phyloP scores from a whole-genome alignment of 2,113 vertebrate genomes.

The Spea multiplicata region DNA sequence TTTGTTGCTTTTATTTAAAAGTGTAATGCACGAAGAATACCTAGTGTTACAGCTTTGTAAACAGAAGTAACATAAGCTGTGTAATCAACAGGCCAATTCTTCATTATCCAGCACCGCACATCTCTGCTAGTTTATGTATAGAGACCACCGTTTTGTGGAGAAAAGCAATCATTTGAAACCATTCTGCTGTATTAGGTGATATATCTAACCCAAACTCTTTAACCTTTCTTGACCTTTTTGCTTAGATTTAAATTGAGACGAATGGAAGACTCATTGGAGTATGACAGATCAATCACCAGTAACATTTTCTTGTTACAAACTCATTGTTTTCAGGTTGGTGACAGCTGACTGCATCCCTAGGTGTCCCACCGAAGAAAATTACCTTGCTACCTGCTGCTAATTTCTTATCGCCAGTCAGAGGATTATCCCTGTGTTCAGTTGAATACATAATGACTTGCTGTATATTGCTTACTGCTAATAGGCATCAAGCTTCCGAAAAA shows the following conservation, averaged over 20 bases:
- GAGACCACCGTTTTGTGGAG: neutral
- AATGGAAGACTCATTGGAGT: conserved; percentile 21
- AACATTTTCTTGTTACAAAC: conserved; percentile 16
- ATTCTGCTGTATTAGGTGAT: conserved; percentile 7
- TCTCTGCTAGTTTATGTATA: neutral
- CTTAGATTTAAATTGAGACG: conserved; percentile 17
- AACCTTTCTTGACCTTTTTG: conserved; percentile 27
- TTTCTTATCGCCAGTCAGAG: too few relatives aligned
- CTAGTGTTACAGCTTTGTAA: too few relatives aligned
- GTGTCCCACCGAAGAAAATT: neutral
- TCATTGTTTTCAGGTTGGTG: neutral
- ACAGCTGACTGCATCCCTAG: neutral
- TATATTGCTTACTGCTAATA: too few relatives aligned
- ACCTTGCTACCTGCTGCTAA: neutral
- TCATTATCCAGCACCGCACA: neutral
- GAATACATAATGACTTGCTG: too few relatives aligned
- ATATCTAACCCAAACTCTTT: conserved; percentile 11
- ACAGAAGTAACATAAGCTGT: too few relatives aligned
- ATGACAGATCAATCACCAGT: conserved; percentile 29
- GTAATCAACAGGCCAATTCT: neutral
- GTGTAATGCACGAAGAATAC: too few relatives aligned
- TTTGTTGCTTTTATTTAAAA: too few relatives aligned
- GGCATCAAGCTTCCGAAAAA: too few relatives aligned
- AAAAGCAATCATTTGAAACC: neutral
- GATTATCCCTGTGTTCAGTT: too few relatives aligned